Conservation (phyloP, 2,888 invertebrate species). For the Scrobipalpa costella region DNA sequence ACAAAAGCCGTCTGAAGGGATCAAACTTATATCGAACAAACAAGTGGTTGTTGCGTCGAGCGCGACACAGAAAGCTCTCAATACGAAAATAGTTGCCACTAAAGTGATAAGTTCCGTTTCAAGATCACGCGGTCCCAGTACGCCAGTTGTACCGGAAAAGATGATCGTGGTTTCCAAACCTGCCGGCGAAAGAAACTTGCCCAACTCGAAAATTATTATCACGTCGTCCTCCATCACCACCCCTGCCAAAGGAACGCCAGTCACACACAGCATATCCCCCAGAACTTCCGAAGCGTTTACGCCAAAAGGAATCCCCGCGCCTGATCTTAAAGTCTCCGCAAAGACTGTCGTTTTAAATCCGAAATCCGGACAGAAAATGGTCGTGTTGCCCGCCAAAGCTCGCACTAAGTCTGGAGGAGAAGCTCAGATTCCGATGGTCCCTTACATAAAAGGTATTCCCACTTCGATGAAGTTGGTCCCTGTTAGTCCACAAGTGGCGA, state of each 20-base stretch:
- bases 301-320: conserved; percentile 73
- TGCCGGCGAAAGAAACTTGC: conserved; percentile 54
- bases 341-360: conserved; percentile 75
- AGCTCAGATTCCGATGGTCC: conserved; percentile 64
- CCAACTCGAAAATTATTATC: conserved; percentile 66
- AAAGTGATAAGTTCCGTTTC: conserved; percentile 69
- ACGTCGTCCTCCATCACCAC: conserved; percentile 59
- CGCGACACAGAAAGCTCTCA: conserved; percentile 62
- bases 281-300: conserved; percentile 64
- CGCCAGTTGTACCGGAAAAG: conserved; percentile 61
- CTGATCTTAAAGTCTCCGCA: conserved; percentile 74
- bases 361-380: conserved; percentile 77
- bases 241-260: conserved; percentile 47
- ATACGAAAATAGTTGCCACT: conserved; percentile 68
- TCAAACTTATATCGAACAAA: conserved; percentile 70
- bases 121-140: conserved; percentile 50
- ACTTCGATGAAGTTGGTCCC: conserved; percentile 75
- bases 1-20: conserved; percentile 65
- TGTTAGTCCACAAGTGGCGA: conserved; percentile 62
- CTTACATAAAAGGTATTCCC: conserved; percentile 70
- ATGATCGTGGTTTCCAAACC: conserved; percentile 76
- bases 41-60: conserved; percentile 67
- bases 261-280: conserved; percentile 54
- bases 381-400: conserved; percentile 72
- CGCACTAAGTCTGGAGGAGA: conserved; percentile 64